phyloP scores from a whole-genome alignment of 2,797 vertebrate species.

The Lindbergichthys nudifrons region DNA sequence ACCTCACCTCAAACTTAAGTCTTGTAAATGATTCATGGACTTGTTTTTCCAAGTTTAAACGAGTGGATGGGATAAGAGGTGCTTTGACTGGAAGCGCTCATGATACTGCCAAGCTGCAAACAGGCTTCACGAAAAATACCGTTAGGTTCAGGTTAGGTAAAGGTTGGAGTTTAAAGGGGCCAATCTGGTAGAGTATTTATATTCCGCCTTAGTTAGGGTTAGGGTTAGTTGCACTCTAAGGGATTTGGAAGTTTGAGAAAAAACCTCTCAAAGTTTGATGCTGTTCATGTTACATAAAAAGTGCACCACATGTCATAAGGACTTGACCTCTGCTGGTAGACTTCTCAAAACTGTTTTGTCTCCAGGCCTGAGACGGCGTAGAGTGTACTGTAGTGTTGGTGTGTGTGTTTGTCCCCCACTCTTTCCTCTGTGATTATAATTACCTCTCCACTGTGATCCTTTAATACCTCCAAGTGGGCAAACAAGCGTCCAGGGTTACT shows the following conservation, averaged over 20 bases:
- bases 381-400: constrained; percentile 31
- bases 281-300: not conserved
- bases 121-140: not conserved
- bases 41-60: not conserved
- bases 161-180: not conserved
- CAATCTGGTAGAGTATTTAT: not conserved
- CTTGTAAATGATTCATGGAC: constrained; percentile 1
- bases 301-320: not conserved
- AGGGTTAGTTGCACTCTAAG: not conserved
- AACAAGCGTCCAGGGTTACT: constrained; percentile 61
- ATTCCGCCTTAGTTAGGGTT: not conserved
- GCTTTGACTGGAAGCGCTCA: not conserved
- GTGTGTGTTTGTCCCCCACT: constrained; percentile 55
- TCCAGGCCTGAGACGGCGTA: constrained; percentile 25
- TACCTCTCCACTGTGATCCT: constrained; percentile 73
- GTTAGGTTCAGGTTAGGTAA: not conserved
- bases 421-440: constrained; percentile 69
- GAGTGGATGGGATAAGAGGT: not conserved
- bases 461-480: constrained; percentile 71
- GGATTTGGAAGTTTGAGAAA: not conserved
- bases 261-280: not conserved
- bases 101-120: constrained; percentile 4
- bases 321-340: constrained; percentile 20
- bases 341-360: constrained; percentile 4
- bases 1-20: not conserved